Percentiles rank a stretch among this genome's conserved stretches.
These are phyloP conservation scores for Gandaritis pyraliata DNA, from an alignment of 2,888 invertebrate genomes.

Conservation along the genomic window DNA sequence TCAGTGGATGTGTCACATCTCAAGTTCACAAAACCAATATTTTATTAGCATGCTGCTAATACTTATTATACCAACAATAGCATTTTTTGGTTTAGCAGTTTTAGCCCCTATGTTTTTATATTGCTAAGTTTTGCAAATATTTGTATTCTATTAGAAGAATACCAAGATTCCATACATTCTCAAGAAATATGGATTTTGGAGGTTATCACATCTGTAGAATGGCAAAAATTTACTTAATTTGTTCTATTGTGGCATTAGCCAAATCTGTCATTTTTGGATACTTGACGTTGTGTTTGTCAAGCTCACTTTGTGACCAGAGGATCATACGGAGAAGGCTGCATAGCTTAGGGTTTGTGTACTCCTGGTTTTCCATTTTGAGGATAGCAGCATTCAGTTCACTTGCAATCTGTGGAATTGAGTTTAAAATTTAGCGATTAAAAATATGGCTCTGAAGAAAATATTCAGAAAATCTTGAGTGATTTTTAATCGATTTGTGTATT, in stretches of 20 bases:
- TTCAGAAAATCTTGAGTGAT: no score
- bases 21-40: background rate
- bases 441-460: no score
- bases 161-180: background rate
- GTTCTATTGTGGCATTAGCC: constrained; percentile 92
- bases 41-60: background rate
- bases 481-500: no score
- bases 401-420: constrained; percentile 87
- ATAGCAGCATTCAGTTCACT: constrained; percentile 99
- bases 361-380: constrained; percentile 95
- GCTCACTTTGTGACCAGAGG: constrained; percentile 97
- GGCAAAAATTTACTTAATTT: constrained; percentile 85
- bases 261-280: constrained; percentile 98
- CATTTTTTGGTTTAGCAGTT: constrained; percentile 18
- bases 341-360: constrained; percentile 95
- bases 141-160: background rate
- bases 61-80: constrained; percentile 7
- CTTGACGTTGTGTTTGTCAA: constrained; percentile 97
- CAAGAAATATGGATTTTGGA: background rate
- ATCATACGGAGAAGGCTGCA: constrained; percentile 96
- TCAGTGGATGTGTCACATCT: background rate
- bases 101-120: constrained; percentile 4
- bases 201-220: constrained; percentile 5
- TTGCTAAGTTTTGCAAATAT: background rate
- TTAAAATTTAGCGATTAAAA: background rate